Evolutionary conservation across 1,140 invertebrate species (phyloP), one percentile per base, ranked within the genome.

Genomic region (Diabrotica virgifera): DNA sequence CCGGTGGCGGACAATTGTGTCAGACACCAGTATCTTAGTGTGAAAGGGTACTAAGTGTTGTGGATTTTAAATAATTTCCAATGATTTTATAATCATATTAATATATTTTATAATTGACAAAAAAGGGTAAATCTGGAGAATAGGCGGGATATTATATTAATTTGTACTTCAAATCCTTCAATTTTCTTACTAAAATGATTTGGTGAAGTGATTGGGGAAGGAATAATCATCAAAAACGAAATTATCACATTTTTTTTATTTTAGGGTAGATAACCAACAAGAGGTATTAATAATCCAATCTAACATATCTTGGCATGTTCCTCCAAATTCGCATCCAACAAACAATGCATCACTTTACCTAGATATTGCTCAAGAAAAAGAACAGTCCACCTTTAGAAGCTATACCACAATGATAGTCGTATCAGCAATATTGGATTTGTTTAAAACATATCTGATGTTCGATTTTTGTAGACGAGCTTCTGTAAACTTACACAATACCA

Each of bases 361-460:
- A 40, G 58, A 38, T 10, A 54, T 40, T 5, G n/a, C 9, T 12
- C n/a, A 36, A n/a, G 13, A 6, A 12, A 14, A 59, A 46, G 52
- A 54, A 40, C 52, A 12, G 59, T 54, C 5, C 6, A 63, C 56
- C 7, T 62, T 73, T 7, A 61, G 68, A 52, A 38, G 65, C 0
- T 73, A 72, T 46, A 50, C 67, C 0, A 55, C 63, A 4, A 55
- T 72, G 24, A 72, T 67, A 8, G 36, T 52, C 0, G 24, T 64
- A 9, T 55, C 59, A 6, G 62, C 65, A 0, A 11, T 67, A 5
- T 52, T 66, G 36, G 59, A 63, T 7, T 53, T 66, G 5, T 12
- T 68, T 3, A 77, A 79, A 66, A 79, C 81, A 66, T 64, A 82
- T 5, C 6, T 78, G 0, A 80, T 80, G 60, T 80, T 78, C 70